These are phyloP conservation scores for Acronicta alni DNA, from an alignment of 2,888 invertebrate species.

Conservation along the genomic window DNA sequence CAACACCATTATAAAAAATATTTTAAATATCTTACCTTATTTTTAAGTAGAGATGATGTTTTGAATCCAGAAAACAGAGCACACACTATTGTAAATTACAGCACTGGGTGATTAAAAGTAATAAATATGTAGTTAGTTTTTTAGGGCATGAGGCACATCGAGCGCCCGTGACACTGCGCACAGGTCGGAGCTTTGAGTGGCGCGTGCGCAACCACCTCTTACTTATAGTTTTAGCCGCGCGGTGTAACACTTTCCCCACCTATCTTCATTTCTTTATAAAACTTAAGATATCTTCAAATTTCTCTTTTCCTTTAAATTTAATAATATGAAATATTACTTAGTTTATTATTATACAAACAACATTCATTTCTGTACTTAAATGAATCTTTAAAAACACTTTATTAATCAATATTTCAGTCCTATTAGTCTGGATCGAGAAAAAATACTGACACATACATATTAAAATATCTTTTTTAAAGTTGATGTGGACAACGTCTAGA, in stretches of 20 bases:
- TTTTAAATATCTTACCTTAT: constrained; percentile 46
- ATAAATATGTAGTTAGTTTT: constrained; percentile 23
- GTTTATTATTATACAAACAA: too few relatives aligned
- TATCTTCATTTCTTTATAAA: constrained; percentile 70
- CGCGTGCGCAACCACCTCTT: constrained; percentile 72
- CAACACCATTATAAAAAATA: not conserved
- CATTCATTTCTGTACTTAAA: too few relatives aligned
- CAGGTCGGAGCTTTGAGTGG: constrained; percentile 73
- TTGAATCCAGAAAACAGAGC: constrained; percentile 55
- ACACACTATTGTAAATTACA: constrained; percentile 57
- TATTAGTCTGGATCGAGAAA: too few relatives aligned
- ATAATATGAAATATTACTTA: not conserved
- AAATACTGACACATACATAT: too few relatives aligned
- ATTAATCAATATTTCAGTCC: too few relatives aligned
- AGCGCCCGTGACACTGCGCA: constrained; percentile 70
- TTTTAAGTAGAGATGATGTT: constrained; percentile 15
- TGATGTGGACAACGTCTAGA: too few relatives aligned
- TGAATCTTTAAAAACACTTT: too few relatives aligned
- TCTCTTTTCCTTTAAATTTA: constrained; percentile 61
- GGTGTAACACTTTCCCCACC: constrained; percentile 85
- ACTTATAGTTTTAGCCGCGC: constrained; percentile 83
- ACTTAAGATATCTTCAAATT: constrained; percentile 61
- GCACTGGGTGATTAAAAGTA: constrained; percentile 39
- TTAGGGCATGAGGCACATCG: constrained; percentile 44
- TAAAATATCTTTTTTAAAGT: too few relatives aligned